Conservation (phyloP, 2,113 vertebrate species). For the Macroglossus sobrinus region DNA sequence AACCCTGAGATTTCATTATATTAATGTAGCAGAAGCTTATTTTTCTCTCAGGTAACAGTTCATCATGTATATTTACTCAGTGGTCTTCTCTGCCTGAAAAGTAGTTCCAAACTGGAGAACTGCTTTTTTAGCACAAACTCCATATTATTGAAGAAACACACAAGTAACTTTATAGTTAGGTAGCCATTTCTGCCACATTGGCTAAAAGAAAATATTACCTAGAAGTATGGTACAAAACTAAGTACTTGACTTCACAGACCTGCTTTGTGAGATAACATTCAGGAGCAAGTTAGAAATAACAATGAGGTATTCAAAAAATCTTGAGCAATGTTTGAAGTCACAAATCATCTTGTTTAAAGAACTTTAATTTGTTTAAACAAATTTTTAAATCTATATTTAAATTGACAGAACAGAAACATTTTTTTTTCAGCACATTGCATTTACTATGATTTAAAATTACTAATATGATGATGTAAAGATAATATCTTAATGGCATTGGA, state of each 20-base stretch:
- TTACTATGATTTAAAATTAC: not conserved
- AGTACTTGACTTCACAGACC: not conserved
- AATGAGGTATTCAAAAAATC: not conserved
- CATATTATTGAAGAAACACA: not conserved
- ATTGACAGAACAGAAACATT: not conserved
- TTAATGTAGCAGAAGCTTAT: not conserved
- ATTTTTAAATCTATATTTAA: not conserved
- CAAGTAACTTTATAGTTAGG: accelerated
- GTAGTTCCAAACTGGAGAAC: accelerated
- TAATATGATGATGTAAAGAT: not conserved
- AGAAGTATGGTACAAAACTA: not conserved
- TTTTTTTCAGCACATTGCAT: not conserved
- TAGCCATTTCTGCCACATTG: not conserved
- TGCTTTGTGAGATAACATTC: not conserved
- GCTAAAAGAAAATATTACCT: not conserved
- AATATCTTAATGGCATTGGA: not conserved
- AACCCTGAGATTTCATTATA: not conserved
- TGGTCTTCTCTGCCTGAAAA: not conserved
- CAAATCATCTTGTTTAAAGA: not conserved
- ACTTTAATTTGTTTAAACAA: not conserved
- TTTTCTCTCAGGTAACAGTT: not conserved
- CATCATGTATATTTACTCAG: not conserved
- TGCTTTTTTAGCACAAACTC: too few relatives aligned
- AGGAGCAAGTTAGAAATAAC: not conserved
- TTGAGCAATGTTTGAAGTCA: not conserved